A percentile compares a stretch with the other conserved stretches of the same genome.
These are phyloP conservation scores for Corapipo altera DNA, from an alignment of 2,113 vertebrate species.

Conservation along the genomic window DNA sequence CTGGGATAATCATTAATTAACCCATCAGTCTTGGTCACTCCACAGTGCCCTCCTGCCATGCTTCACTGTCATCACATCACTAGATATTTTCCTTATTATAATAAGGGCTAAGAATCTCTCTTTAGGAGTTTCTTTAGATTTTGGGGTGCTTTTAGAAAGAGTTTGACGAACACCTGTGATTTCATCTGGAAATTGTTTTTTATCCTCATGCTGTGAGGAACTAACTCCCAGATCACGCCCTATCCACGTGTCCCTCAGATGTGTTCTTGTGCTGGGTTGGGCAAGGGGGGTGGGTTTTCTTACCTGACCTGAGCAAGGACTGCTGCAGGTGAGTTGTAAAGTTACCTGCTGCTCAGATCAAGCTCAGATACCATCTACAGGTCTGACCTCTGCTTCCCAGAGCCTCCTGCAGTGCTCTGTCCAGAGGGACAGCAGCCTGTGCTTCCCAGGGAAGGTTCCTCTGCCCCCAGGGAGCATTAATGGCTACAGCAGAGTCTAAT, in stretches of 20 bases:
- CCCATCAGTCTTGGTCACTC: background rate
- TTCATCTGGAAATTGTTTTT: constrained; percentile 51
- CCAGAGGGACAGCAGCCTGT: background rate
- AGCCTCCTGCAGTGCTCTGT: background rate
- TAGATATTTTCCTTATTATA: background rate
- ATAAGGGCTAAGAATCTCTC: background rate
- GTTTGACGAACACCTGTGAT: constrained; percentile 19
- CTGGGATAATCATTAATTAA: background rate
- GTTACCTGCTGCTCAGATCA: background rate
- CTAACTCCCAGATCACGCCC: constrained; percentile 38
- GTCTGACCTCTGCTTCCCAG: background rate
- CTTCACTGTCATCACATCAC: background rate
- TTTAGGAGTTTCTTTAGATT: background rate
- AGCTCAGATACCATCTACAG: background rate
- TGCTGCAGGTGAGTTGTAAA: constrained; percentile 1
- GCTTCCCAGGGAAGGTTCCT: background rate
- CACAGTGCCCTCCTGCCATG: background rate
- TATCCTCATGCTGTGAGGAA: background rate
- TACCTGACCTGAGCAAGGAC: background rate
- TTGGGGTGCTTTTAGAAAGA: background rate
- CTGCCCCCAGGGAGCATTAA: background rate
- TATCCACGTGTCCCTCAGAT: background rate
- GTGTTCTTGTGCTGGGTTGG: background rate
- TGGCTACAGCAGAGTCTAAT: background rate
- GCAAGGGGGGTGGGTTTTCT: background rate